phyloP scores from a whole-genome alignment of 2,888 invertebrate genomes.

The Aphelenchoides bicaudatus region DNA sequence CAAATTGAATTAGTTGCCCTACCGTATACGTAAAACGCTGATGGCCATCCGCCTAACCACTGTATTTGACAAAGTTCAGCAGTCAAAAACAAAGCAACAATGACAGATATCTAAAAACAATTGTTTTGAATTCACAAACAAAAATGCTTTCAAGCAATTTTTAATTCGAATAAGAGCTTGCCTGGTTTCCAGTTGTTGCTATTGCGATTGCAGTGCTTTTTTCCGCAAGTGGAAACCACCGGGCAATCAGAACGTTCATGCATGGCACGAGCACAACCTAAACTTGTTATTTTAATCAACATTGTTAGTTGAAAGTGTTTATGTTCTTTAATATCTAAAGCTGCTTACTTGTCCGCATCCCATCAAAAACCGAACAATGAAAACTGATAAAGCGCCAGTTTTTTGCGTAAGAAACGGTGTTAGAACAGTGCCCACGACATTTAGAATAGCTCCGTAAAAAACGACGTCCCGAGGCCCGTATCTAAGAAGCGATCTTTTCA shows the following conservation, averaged over 20 bases:
- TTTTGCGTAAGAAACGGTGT: conserved; percentile 48
- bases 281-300: conserved; percentile 17
- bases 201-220: conserved; percentile 56
- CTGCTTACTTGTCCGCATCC: conserved; percentile 54
- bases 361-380: conserved; percentile 53
- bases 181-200: conserved; percentile 58
- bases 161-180: conserved; percentile 19
- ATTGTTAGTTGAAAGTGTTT: not conserved
- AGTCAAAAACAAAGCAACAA: conserved; percentile 57
- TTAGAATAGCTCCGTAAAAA: conserved; percentile 51
- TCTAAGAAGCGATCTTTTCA: too few relatives aligned
- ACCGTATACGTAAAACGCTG: conserved; percentile 58
- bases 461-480: conserved; percentile 49
- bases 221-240: conserved; percentile 56
- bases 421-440: conserved; percentile 51
- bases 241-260: conserved; percentile 55
- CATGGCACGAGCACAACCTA: conserved; percentile 58
- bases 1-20: not conserved
- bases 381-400: conserved; percentile 43
- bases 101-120: conserved; percentile 51
- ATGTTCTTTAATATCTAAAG: not conserved
- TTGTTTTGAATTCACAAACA: not conserved
- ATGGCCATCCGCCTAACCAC: conserved; percentile 55
- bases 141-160: not conserved
- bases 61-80: conserved; percentile 57